Percentiles rank a stretch among this genome's conserved stretches.
Conservation (phyloP, 2,113 vertebrate genomes). For the Aptenodytes forsteri region DNA sequence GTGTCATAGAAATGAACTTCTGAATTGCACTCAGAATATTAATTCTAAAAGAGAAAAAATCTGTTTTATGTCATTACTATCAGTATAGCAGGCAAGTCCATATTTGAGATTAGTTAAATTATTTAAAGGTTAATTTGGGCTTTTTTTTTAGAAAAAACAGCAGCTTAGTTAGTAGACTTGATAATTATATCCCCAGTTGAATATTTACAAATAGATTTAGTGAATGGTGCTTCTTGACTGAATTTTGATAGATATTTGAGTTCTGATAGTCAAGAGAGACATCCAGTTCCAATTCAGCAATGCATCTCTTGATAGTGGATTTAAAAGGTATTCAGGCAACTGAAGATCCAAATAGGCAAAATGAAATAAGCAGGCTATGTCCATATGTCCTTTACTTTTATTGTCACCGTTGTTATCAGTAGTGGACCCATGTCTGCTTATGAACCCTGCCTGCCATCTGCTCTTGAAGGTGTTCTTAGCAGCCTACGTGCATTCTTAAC, state of each 20-base stretch:
- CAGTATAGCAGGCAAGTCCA: background rate
- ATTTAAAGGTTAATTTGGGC: background rate
- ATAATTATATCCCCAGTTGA: background rate
- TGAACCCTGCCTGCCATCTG: background rate
- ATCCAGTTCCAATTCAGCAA: background rate
- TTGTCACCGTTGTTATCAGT: background rate
- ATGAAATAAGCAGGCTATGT: rapidly evolving
- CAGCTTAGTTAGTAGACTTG: background rate
- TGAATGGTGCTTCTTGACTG: background rate
- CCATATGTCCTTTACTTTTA: background rate
- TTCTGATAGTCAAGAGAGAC: background rate
- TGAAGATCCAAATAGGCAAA: background rate
- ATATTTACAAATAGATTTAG: background rate
- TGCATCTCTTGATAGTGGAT: background rate
- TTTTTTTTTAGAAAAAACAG: background rate
- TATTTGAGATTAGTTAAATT: background rate
- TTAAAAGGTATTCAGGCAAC: background rate
- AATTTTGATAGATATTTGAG: background rate
- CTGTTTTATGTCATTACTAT: background rate
- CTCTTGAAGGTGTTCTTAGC: background rate
- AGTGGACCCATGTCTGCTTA: background rate
- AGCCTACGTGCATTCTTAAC: background rate
- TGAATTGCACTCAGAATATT: background rate
- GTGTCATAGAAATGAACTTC: background rate
- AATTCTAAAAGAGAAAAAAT: background rate